Evolutionary conservation across 2,888 invertebrate genomes (phyloP), one percentile per base, ranked within the genome.

Genomic region (Acleris laterana): DNA sequence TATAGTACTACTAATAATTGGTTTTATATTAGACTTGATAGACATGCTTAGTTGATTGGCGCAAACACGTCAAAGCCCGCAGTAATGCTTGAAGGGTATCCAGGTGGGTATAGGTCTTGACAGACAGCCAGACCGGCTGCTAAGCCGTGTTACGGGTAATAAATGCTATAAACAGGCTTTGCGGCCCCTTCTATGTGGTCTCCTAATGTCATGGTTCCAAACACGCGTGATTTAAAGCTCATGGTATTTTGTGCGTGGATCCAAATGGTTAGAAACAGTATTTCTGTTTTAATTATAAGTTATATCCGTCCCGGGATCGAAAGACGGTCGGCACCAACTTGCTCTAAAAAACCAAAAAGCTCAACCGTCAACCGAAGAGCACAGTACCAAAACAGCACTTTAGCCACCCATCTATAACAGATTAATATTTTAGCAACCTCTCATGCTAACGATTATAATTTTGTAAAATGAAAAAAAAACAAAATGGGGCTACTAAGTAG

Each of bases 131-230:
- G 44, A 19, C 52, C 11, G 56, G 42, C 7, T 56, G 56, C 25
- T 56, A 56, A 44, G 42, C 56, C 56, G 19, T 56, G 56, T 56
- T 22, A 56, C 44, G 1, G 44, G 44, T 56, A 42, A 22, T 22
- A 22, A 22, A 22, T 4, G 28, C 9, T 7, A 56, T 56, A 56
- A 44, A 56, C 44, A 44, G 42, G 56, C 56, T 22, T 44, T 44
- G 44, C 38, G 56, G n/a, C 44, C 16, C 38, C 48, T 49, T 19
- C 3, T 44, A 9, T 5, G 22, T 19, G 38, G 5, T 42, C 16
- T 19, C 20, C 42, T 7, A 38, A 19, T 42, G n/a, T 13, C 9
- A n/a, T 22, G 19, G 17, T 32, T 25, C 19, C 20, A 38, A 5
- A 19, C 1, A 19, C 20, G 9, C 19, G 32, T 32, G 32, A n/a